A percentile compares a stretch with the other conserved stretches of the same genome.
phyloP scores from a whole-genome alignment of 2,797 vertebrate species.

The Jordanella pulchra region DNA sequence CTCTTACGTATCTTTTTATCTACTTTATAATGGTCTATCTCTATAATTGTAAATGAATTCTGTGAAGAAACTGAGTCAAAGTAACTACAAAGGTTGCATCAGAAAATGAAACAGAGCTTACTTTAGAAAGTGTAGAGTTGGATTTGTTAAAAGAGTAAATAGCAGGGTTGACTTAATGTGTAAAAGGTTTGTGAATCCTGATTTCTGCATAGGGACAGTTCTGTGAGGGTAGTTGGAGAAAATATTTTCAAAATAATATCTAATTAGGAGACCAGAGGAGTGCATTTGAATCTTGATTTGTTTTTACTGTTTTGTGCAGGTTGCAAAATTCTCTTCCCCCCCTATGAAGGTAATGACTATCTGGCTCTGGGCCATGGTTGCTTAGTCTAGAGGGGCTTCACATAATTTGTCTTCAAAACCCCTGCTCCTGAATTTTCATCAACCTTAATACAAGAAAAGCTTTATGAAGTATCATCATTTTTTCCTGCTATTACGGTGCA shows the following conservation, averaged over 20 bases:
- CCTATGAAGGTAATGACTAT: slow-evolving; percentile 34
- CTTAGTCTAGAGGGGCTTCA: slow-evolving; percentile 45
- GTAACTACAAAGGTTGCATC: slow-evolving; percentile 36
- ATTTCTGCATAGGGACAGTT: slow-evolving; percentile 9
- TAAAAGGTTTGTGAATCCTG: background rate
- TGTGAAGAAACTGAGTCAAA: slow-evolving; percentile 10
- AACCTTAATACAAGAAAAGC: slow-evolving; percentile 47
- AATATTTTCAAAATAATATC: background rate
- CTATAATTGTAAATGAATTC: slow-evolving; percentile 31
- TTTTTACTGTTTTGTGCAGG: slow-evolving; percentile 42
- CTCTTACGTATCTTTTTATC: no score
- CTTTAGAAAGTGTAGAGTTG: slow-evolving; percentile 51
- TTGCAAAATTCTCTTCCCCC: slow-evolving; percentile 25
- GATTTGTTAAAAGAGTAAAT: slow-evolving; percentile 48
- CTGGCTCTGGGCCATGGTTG: slow-evolving; percentile 43
- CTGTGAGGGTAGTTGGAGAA: background rate
- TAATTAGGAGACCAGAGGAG: slow-evolving; percentile 23
- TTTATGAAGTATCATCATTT: slow-evolving; percentile 24
- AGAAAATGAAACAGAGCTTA: slow-evolving; percentile 41
- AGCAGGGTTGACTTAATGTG: background rate
- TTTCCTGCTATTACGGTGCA: slow-evolving; percentile 28
- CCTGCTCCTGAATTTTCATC: slow-evolving; percentile 32
- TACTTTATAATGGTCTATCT: slow-evolving; percentile 11
- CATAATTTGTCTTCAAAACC: slow-evolving; percentile 46
- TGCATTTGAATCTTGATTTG: slow-evolving; percentile 40